Conservation (phyloP, 2,797 vertebrate species). For the Neosilurus hyrtlii region DNA sequence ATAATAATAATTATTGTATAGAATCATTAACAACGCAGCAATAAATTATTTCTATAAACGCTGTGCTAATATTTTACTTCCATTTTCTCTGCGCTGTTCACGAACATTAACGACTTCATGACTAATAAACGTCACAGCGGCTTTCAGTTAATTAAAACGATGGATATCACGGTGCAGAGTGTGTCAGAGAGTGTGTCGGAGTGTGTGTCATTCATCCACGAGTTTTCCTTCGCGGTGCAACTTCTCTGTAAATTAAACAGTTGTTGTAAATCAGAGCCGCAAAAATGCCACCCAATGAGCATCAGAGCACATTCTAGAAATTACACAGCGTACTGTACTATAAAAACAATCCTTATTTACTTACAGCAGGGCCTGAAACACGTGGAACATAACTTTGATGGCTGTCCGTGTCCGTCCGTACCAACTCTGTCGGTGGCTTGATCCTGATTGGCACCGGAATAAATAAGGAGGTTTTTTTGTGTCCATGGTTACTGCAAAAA, state of each 20-base stretch:
- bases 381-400: no score
- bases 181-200: constrained; percentile 46
- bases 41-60: constrained; percentile 73
- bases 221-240: constrained; percentile 79
- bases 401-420: no score
- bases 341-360: constrained; percentile 63
- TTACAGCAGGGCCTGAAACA: no score
- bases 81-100: constrained; percentile 60
- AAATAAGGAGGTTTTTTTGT: no score
- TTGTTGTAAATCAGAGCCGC: constrained; percentile 90
- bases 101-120: constrained; percentile 82
- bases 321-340: constrained; percentile 77
- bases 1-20: constrained; percentile 48
- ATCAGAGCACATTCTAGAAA: constrained; percentile 88
- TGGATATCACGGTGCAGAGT: constrained; percentile 87
- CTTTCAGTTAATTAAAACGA: constrained; percentile 98
- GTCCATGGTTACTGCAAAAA: no score
- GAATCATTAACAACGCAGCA: constrained; percentile 69
- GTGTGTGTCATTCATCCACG: constrained; percentile 82
- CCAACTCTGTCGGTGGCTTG: no score
- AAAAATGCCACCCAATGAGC: constrained; percentile 86
- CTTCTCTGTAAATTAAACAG: constrained; percentile 83
- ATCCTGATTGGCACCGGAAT: no score
- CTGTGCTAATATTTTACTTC: constrained; percentile 69
- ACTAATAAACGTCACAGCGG: constrained; percentile 88